These are phyloP conservation scores for Tolypeutes matacus DNA, from an alignment of 2,797 vertebrate genomes.

Conservation along the genomic window DNA sequence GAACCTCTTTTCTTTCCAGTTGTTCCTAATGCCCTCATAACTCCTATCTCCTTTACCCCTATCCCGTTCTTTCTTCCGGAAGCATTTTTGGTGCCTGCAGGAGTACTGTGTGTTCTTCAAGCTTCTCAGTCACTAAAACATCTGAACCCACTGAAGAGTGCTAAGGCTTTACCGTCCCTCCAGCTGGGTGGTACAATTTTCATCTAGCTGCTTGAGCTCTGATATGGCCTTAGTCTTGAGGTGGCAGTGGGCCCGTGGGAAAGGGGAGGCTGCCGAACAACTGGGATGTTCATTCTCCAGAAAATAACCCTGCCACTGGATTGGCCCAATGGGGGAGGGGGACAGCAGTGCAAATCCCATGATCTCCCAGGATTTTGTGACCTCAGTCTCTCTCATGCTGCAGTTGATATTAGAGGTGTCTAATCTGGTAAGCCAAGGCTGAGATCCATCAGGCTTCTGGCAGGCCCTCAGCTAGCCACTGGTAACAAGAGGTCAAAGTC, in stretches of 20 bases:
- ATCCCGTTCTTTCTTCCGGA: not conserved
- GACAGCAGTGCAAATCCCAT: not conserved
- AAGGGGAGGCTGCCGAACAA: not conserved
- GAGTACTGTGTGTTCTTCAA: not conserved
- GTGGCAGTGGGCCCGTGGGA: not conserved
- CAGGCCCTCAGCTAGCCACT: not conserved
- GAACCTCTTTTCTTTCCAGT: not conserved
- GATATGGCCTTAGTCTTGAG: constrained; percentile 19
- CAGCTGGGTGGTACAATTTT: not conserved
- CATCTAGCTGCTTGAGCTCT: not conserved
- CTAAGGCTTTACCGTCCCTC: not conserved
- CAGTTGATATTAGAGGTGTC: not conserved
- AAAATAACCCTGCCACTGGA: not conserved
- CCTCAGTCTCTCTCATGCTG: not conserved
- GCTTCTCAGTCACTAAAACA: constrained; percentile 4
- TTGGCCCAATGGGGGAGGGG: not conserved
- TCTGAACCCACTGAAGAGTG: not conserved
- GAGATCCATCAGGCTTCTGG: not conserved
- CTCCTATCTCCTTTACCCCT: not conserved
- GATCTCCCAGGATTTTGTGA: not conserved
- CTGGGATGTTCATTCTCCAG: not conserved
- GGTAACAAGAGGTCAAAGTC: not conserved
- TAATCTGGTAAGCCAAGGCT: not conserved
- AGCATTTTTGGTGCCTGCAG: not conserved
- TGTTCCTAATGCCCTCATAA: not conserved